Evolutionary conservation across 2,797 vertebrate genomes (phyloP), one percentile per base, ranked within the genome.

Genomic region (Darevskia nairensis): DNA sequence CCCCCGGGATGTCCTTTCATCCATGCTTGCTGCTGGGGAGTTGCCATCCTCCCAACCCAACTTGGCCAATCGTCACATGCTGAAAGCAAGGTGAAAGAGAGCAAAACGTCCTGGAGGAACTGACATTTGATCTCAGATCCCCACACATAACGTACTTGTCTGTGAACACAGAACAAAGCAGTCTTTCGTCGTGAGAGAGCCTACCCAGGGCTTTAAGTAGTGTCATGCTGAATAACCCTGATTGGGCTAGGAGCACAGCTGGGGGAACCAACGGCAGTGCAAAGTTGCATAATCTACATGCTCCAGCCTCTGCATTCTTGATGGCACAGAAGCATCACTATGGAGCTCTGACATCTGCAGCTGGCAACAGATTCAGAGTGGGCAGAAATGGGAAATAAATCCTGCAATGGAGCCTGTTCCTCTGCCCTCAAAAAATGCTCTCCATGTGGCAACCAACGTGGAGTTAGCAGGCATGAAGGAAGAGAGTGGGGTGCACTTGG

Each of bases 341-440:
- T 27, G 32, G 91, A 86, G 75, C 88, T 66, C 46, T 55, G 83
- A 88, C 9, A 35, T 75, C 78, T 55, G 80, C 44, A 8, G 6
- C 46, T 87, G n/a, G 83, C 76, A 84, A 91, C 39, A 89, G 89
- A 78, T 69, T 17, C 72, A 23, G 55, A 74, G 55, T 78, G 88
- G 79, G 66, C 35, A 68, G 41, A 10, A 74, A 19, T 3, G 15
- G 41, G 7, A 79, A 29, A 32, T 41, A n/a, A 6, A 2, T 66
- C 55, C 10, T 55, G 44, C 32, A 23, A 10, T 35, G 44, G 29
- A 41, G 29, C 44, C 8, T 41, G 4, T 4, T 71, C 46, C 21
- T 1, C 17, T 72, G 68, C 8, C 55, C 25, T 72, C 23, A 19
- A 72, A 35, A 39, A 50, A 80, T 64, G 19, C 61, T 77, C 27